Evolutionary conservation across 2,113 vertebrate species (phyloP).

Genomic region (Chlorodrepanis virens): DNA sequence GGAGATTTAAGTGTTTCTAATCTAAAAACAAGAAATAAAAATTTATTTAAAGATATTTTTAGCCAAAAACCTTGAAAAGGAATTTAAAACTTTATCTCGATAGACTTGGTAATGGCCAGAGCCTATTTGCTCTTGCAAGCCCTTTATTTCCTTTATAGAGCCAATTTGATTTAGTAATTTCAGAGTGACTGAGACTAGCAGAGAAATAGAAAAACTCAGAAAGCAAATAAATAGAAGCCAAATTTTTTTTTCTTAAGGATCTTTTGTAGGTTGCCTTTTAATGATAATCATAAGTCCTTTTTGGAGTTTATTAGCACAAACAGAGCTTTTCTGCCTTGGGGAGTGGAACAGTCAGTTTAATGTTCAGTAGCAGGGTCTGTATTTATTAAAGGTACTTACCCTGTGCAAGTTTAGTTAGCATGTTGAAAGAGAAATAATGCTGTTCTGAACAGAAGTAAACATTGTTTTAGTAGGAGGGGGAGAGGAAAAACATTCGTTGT

Average conservation of each 20-base stretch:
- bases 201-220: not conserved
- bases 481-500: not conserved
- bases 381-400: not conserved
- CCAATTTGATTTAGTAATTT: not conserved
- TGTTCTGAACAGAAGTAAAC: not conserved
- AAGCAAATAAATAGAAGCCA: not conserved
- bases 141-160: not conserved
- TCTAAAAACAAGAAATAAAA: not conserved
- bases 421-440: not conserved
- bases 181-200: not conserved
- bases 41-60: not conserved
- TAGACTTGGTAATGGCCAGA: not conserved
- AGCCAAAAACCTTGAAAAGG: not conserved
- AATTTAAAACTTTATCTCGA: not conserved
- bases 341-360: not conserved
- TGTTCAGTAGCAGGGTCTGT: not conserved
- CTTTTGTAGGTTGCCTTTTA: not conserved
- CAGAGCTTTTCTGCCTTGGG: not conserved
- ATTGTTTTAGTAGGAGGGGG: not conserved
- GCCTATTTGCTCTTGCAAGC: not conserved
- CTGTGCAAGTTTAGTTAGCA: not conserved
- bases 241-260: not conserved
- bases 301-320: not conserved
- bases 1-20: not conserved
- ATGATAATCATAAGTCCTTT: not conserved